Percentiles rank a stretch among this genome's conserved stretches.
Evolutionary conservation across 2,888 invertebrate genomes (phyloP).

Genomic region (Xylocampa areola): DNA sequence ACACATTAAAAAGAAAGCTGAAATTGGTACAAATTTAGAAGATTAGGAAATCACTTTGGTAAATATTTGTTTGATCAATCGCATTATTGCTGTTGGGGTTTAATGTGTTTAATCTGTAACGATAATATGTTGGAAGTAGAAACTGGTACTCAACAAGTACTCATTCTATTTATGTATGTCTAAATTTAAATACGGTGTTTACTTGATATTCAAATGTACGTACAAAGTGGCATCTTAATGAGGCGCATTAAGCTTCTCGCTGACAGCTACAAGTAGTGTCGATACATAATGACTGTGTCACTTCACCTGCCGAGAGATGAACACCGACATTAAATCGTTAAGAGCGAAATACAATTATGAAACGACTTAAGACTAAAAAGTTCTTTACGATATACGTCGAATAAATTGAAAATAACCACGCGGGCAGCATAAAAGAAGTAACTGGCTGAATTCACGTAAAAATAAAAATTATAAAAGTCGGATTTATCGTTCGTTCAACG

Average conservation of each 20-base stretch:
- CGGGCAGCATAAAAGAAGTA: conserved; percentile 69
- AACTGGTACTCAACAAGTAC: conserved; percentile 39
- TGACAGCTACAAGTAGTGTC: conserved; percentile 64
- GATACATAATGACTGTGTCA: conserved; percentile 64
- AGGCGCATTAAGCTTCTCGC: conserved; percentile 63
- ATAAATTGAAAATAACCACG: conserved; percentile 72
- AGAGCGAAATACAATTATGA: conserved; percentile 56
- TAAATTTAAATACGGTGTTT: conserved; percentile 51
- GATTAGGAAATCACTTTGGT: conserved; percentile 21
- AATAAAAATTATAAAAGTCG: conserved; percentile 66
- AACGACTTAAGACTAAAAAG: conserved; percentile 54
- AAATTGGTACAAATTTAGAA: conserved; percentile 33
- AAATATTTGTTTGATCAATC: conserved; percentile 40
- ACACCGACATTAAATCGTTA: conserved; percentile 59
- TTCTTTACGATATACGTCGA: conserved; percentile 68
- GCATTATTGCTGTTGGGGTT: conserved; percentile 29
- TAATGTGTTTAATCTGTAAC: conserved; percentile 14
- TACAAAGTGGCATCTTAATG: conserved; percentile 61
- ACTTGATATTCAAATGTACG: conserved; percentile 39
- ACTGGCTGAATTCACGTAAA: conserved; percentile 69
- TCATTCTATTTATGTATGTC: conserved; percentile 48
- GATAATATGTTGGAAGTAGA: conserved; percentile 29
- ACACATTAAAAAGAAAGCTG: conserved; percentile 46
- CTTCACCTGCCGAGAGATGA: conserved; percentile 51
- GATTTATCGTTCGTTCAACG: conserved; percentile 63